Percentiles rank a stretch among this genome's conserved stretches.
These are phyloP conservation scores for Anastrepha obliqua DNA, from an alignment of 1,140 invertebrate genomes.

Conservation along the genomic window DNA sequence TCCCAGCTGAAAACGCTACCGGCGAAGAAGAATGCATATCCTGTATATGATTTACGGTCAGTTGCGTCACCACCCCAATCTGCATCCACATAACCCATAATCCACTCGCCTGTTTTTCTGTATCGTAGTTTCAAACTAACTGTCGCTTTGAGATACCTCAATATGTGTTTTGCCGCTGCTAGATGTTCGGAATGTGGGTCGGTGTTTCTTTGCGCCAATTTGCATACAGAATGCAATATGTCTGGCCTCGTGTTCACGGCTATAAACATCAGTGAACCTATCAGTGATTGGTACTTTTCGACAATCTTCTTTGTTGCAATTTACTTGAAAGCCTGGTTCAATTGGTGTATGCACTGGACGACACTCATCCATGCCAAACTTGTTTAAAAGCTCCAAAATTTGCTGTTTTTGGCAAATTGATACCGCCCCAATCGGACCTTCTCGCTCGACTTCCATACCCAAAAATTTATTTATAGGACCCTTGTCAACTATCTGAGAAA, in stretches of 20 bases:
- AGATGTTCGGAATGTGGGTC: conserved; percentile 43
- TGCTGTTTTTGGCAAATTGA: conserved; percentile 59
- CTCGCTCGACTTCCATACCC: conserved; percentile 43
- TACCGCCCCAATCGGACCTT: neutral
- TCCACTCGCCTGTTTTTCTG: neutral
- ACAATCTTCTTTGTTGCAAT: conserved; percentile 36
- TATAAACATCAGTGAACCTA: conserved; percentile 37
- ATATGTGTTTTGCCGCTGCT: neutral
- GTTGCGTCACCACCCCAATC: neutral
- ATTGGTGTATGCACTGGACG: conserved; percentile 18
- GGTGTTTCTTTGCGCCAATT: conserved; percentile 20
- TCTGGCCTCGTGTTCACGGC: neutral
- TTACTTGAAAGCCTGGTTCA: conserved; percentile 19
- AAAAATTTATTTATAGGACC: too few relatives aligned
- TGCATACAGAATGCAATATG: neutral
- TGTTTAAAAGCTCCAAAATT: conserved; percentile 55
- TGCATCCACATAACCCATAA: neutral
- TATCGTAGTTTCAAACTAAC: neutral
- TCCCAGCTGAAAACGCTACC: too few relatives aligned
- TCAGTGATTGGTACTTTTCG: conserved; percentile 40
- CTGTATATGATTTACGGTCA: neutral
- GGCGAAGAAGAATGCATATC: too few relatives aligned
- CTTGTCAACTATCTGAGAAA: too few relatives aligned
- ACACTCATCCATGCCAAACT: conserved; percentile 46
- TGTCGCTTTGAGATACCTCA: neutral